Evolutionary conservation across 2,113 vertebrate genomes (phyloP).

Genomic region (Myiopsitta monachus): DNA sequence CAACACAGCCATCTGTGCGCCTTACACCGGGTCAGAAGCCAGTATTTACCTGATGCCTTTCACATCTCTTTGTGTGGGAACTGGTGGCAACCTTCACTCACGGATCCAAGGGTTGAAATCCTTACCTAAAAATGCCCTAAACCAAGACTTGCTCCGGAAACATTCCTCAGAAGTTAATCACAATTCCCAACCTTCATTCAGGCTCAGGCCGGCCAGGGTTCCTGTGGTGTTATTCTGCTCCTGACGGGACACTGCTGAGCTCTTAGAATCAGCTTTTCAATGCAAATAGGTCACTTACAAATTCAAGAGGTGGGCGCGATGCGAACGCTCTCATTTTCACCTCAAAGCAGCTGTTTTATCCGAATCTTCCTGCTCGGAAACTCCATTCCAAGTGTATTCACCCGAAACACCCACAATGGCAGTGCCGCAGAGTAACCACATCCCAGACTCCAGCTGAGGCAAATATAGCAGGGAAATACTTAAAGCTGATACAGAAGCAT

Average conservation of each 20-base stretch:
- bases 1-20: background rate
- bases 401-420: background rate
- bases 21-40: background rate
- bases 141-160: background rate
- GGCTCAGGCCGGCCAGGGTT: background rate
- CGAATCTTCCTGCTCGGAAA: slow-evolving; percentile 36
- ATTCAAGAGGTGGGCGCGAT: slow-evolving; percentile 42
- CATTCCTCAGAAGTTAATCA: slow-evolving; percentile 41
- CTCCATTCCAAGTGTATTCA: background rate
- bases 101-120: background rate
- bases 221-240: slow-evolving; percentile 25
- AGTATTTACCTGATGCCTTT: background rate
- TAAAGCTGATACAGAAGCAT: background rate
- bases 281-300: slow-evolving; percentile 17
- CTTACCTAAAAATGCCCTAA: background rate
- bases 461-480: background rate
- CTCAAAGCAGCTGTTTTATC: slow-evolving; percentile 40
- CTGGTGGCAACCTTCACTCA: background rate
- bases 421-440: background rate
- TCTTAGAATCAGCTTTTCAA: slow-evolving; percentile 32
- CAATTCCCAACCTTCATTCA: background rate
- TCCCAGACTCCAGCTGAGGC: slow-evolving; percentile 24
- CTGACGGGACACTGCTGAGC: slow-evolving; percentile 20
- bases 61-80: background rate
- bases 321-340: slow-evolving; percentile 38